Evolutionary conservation across 2,113 vertebrate species (phyloP), one percentile per base, ranked within the genome.

Genomic region (Solea senegalensis): DNA sequence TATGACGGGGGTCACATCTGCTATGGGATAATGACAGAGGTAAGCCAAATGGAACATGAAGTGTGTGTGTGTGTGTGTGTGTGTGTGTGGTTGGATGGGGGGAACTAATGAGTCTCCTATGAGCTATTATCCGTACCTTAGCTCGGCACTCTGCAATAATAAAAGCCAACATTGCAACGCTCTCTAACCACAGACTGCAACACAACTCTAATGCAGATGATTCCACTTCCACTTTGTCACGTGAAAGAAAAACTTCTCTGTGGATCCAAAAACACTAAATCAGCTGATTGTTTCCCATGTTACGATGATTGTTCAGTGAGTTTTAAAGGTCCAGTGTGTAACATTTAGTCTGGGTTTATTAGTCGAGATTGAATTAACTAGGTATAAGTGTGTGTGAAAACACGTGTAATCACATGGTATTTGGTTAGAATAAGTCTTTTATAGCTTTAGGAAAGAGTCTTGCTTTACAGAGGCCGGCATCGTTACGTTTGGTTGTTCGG

Each of bases 41-140:
- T 88, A 89, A 89, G 91, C 91, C 90, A 90, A 92, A 88, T 84
- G 87, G 88, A 89, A 87, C 78, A 77, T 80, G 76, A 83, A 74
- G 79, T 64, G 53, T 69, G 81, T 76, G 65, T 56, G 57, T 65
- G 26, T 57, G 34, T 67, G 69, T 65, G 78, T 10, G 50, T 41
- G 69, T 43, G 70, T 50, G 34, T 15, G 53, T 34, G 49, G 50
- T 34, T 40, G 68, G 54, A 48, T 1, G 78, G 56, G 71, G 63
- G 57, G 55, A 71, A 80, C 76, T 90, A 90, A 91, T 83, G 86
- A 89, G 84, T 90, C 91, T 90, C 86, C 85, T 68, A 88, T 89
- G 90, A 90, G 88, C 86, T 83, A 84, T 92, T 88, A 84, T 74
- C 73, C 40, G 49, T 69, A 84, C 82, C 85, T 87, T 64, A 84